Conservation (phyloP, 1,140 invertebrate genomes). For the Sipha flava region DNA sequence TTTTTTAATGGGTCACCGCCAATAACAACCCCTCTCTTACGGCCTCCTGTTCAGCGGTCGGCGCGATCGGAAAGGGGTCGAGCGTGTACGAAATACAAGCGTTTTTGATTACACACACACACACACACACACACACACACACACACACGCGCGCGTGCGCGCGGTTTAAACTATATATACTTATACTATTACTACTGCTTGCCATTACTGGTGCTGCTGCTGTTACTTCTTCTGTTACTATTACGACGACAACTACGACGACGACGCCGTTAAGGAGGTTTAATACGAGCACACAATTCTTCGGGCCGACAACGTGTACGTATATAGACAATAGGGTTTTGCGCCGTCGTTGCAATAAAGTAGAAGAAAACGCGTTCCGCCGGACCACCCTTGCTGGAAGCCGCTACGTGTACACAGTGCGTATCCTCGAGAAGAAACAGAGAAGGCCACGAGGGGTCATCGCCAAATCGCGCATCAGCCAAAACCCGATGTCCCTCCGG, state of each 20-base stretch:
- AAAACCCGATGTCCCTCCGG: neutral
- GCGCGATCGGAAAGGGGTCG: too few relatives aligned
- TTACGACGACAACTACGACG: neutral
- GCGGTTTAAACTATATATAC: neutral
- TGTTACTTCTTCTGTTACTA: neutral
- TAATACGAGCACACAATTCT: neutral
- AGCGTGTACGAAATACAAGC: too few relatives aligned
- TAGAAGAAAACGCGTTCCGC: neutral
- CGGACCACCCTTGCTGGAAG: too few relatives aligned
- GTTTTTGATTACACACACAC: neutral
- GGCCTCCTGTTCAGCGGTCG: too few relatives aligned
- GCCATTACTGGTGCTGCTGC: neutral
- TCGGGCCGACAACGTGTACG: neutral
- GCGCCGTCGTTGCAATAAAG: neutral
- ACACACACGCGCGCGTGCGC: neutral
- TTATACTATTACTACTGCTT: neutral
- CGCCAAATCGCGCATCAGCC: neutral
- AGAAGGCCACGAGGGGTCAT: too few relatives aligned
- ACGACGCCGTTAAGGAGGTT: neutral
- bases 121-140: neutral
- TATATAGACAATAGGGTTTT: neutral
- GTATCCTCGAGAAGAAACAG: too few relatives aligned
- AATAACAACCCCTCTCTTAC: too few relatives aligned
- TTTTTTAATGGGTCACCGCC: too few relatives aligned
- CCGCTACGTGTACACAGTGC: too few relatives aligned